These are phyloP conservation scores for Procambarus virginalis DNA, from an alignment of 1,140 invertebrate species.

Conservation along the genomic window DNA sequence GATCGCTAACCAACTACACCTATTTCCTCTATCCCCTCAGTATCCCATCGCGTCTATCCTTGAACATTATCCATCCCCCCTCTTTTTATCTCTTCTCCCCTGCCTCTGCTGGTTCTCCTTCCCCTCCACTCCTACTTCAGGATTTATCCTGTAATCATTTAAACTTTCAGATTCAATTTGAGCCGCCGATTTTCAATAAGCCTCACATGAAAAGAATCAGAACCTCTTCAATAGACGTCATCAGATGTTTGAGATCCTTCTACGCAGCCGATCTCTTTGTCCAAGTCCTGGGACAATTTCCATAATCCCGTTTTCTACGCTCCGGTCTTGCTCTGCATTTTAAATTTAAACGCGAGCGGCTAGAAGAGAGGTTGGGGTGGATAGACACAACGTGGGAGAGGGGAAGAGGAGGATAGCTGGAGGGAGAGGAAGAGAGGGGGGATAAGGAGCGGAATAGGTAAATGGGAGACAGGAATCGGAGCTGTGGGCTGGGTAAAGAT, in stretches of 20 bases:
- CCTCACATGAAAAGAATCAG: conserved; percentile 31
- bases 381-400: too few species aligned
- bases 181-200: conserved; percentile 27
- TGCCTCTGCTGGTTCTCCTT: background rate
- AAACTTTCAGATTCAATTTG: conserved; percentile 36
- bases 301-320: conserved; percentile 35
- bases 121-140: background rate
- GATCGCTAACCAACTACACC: too few species aligned
- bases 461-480: background rate
- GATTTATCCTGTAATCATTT: background rate
- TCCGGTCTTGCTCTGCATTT: background rate
- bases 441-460: background rate
- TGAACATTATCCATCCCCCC: background rate
- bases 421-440: too few species aligned
- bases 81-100: background rate
- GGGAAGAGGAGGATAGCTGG: too few species aligned
- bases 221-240: conserved; percentile 33
- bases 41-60: too few species aligned
- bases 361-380: too few species aligned
- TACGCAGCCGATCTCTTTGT: background rate
- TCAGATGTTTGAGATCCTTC: conserved; percentile 16
- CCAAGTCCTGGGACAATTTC: background rate
- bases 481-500: background rate
- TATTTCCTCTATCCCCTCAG: too few species aligned
- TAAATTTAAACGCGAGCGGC: background rate